These are phyloP conservation scores for Micrasema minimum DNA, from an alignment of 1,140 invertebrate species.

Conservation along the genomic window DNA sequence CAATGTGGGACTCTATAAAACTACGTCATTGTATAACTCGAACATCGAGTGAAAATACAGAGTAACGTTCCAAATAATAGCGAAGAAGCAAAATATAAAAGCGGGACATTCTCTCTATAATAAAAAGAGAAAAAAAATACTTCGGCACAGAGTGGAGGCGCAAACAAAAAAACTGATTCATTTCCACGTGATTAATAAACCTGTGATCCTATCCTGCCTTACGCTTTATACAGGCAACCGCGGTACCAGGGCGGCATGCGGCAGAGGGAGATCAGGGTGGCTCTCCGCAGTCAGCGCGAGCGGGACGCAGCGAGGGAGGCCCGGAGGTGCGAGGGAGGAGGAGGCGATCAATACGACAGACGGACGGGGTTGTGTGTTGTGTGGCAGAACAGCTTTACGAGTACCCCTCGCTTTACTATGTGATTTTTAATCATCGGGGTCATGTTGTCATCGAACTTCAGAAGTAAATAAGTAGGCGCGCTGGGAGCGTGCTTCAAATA, in stretches of 20 bases:
- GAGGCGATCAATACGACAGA: constrained; percentile 47
- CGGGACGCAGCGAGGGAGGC: constrained; percentile 38
- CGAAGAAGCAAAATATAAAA: constrained; percentile 26
- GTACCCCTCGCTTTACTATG: constrained; percentile 48
- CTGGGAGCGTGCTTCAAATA: not conserved
- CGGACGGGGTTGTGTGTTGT: constrained; percentile 41
- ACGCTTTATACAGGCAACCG: constrained; percentile 6
- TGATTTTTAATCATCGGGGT: constrained; percentile 41
- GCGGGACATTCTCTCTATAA: constrained; percentile 16
- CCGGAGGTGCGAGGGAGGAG: constrained; percentile 38
- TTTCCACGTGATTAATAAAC: constrained; percentile 52
- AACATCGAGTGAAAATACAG: constrained; percentile 24
- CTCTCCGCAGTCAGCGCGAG: constrained; percentile 23
- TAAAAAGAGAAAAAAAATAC: constrained; percentile 23
- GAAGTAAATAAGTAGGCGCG: too few species aligned
- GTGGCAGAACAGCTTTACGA: constrained; percentile 48
- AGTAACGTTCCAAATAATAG: constrained; percentile 24
- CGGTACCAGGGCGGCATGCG: constrained; percentile 33
- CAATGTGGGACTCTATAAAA: not conserved
- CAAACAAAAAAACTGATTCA: constrained; percentile 43
- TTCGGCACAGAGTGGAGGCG: constrained; percentile 11
- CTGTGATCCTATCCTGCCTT: constrained; percentile 37
- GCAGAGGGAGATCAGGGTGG: constrained; percentile 32
- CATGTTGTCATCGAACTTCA: not conserved
- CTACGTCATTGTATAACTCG: constrained; percentile 11